Evolutionary conservation across 2,888 invertebrate species (phyloP), one percentile per base, ranked within the genome.

Genomic region (Tanytarsus gracilentus): DNA sequence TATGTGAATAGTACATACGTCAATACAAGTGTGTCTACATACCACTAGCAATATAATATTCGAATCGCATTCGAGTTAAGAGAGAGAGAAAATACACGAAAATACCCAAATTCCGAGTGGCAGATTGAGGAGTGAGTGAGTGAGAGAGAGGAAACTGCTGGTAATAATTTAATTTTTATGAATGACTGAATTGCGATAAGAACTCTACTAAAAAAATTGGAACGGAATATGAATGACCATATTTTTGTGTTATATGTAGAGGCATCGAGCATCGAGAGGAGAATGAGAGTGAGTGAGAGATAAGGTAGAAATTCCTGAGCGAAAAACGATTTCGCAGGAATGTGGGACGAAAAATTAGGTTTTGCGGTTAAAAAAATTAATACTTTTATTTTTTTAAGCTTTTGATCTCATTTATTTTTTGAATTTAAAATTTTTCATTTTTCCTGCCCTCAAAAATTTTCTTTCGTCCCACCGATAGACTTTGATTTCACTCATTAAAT

Each of bases 111-210:
- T n/a, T n/a, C n/a, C n/a, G n/a, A n/a, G n/a, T n/a, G n/a, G n/a
- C n/a, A n/a, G n/a, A n/a, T n/a, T n/a, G n/a, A n/a, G n/a, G n/a
- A n/a, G n/a, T n/a, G n/a, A n/a, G n/a, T n/a, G n/a, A 33, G n/a
- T 11, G 33, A 44, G 44, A 18, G 44, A 58, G 30, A 58, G 48
- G 48, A 58, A 58, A 56, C 55, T 36, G 58, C 30, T 58, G 58
- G 58, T 58, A 58, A 58, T 58, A 58, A 58, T 58, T 58, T 58
- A 58, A 40, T 58, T 58, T 39, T 53, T 40, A 58, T 58, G 58
- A 58, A 58, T 58, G 58, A 58, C 30, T 48, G 44, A 27, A 29
- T 58, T 58, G 48, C 44, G 58, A 58, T 58, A 58, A 58, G 58
- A 58, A 44, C 48, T 58, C 40, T n/a, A n/a, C n/a, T n/a, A n/a